These are phyloP conservation scores for Phyllostomus discolor DNA, from an alignment of 2,113 vertebrate species.

Conservation along the genomic window DNA sequence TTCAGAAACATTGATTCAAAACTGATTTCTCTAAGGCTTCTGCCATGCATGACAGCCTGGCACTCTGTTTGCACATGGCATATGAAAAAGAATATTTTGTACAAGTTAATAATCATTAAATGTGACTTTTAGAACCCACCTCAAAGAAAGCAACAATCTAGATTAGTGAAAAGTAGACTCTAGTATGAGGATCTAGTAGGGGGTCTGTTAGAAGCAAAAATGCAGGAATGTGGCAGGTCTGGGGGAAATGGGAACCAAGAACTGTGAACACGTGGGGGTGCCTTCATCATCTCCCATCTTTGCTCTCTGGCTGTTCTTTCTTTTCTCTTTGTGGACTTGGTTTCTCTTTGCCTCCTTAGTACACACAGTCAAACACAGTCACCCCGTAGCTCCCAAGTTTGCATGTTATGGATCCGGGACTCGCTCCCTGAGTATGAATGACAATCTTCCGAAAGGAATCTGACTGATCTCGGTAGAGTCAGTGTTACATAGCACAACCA, in stretches of 20 bases:
- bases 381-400: neutral
- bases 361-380: neutral
- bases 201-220: neutral
- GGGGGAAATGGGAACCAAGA: neutral
- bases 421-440: neutral
- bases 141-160: neutral
- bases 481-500: neutral
- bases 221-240: neutral
- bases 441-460: neutral
- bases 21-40: neutral
- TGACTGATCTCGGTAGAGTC: neutral
- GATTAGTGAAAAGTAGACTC: neutral
- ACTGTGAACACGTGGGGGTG: neutral
- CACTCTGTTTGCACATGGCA: neutral
- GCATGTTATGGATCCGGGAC: neutral
- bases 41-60: neutral
- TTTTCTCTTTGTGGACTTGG: neutral
- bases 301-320: neutral
- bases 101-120: neutral
- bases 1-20: neutral
- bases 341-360: neutral
- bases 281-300: neutral
- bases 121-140: neutral
- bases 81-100: neutral
- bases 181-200: neutral